Evolutionary conservation across 2,888 invertebrate species (phyloP).

Genomic region (Crossocerus cetratus): DNA sequence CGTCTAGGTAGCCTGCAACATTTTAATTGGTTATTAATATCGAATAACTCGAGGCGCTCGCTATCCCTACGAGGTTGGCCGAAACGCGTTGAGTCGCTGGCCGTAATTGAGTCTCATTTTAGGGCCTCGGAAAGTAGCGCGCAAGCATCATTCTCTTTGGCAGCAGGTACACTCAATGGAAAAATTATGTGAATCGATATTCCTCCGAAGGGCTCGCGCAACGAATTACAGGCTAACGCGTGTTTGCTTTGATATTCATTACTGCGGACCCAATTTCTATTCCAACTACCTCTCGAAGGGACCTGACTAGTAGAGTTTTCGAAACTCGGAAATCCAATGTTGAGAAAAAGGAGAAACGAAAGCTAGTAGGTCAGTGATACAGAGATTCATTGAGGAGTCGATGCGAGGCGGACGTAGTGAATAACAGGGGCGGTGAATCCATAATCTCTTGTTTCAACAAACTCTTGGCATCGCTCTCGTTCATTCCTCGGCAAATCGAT

Average conservation of each 20-base stretch:
- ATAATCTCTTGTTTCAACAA: conserved; percentile 4
- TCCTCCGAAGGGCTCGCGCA: neutral
- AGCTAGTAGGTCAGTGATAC: neutral
- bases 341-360: neutral
- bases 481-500: neutral
- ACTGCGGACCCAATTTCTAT: neutral
- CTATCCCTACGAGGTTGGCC: no score
- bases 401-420: neutral
- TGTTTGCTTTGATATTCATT: neutral
- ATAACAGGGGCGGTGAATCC: neutral
- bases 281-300: neutral
- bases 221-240: neutral
- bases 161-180: neutral
- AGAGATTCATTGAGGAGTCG: neutral
- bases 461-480: neutral
- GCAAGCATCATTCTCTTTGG: no score
- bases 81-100: no score
- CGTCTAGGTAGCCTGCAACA: no score
- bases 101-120: no score
- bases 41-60: no score
- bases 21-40: no score
- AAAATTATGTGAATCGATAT: neutral
- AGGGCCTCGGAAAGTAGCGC: no score
- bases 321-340: neutral
- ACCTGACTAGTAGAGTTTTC: no score